Evolutionary conservation across 2,888 invertebrate genomes (phyloP), one percentile per base, ranked within the genome.

Genomic region (Cactoblastis cactorum): DNA sequence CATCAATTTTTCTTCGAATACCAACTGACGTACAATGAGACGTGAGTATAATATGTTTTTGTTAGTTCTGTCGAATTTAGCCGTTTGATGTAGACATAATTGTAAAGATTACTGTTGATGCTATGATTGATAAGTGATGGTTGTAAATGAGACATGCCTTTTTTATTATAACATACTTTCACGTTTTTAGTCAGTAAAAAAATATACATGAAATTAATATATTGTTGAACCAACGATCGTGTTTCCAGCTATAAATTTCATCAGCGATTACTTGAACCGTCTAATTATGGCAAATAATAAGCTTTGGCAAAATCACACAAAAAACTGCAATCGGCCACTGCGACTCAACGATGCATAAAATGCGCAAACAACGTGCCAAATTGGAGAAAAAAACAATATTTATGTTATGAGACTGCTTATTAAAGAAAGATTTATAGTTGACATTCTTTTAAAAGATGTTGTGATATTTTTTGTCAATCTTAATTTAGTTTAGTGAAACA

Each of bases 351-450:
- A 64, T 63, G 70, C 73, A 61, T 67, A 65, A 53, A 56, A 43
- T 52, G 60, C 58, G 58, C 58, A 59, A 57, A 59, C 62, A 58
- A 75, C 69, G 69, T 77, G 84, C 81, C 82, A 84, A 84, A 79
- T 71, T 71, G 63, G 73, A 70, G 65, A 71, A 69, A 73, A n/a
- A 69, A 67, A 71, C 74, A 79, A 76, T 77, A 78, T 83, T 78
- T 77, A 77, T 78, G 73, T 78, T 77, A 77, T 78, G 73, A 68
- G 73, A 77, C 71, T 68, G 71, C 82, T 81, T 83, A 79, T 84
- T 85, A 82, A 71, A 62, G 69, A 68, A 58, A 79, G 83, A 85
- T 86, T 83, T 83, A 84, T 75, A 51, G 67, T 62, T 63, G 71
- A 70, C 66, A 68, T 69, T 59, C 54, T 71, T 75, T 74, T 63